Evolutionary conservation across 2,113 vertebrate species (phyloP), one percentile per base, ranked within the genome.

Genomic region (Erinaceus europaeus): DNA sequence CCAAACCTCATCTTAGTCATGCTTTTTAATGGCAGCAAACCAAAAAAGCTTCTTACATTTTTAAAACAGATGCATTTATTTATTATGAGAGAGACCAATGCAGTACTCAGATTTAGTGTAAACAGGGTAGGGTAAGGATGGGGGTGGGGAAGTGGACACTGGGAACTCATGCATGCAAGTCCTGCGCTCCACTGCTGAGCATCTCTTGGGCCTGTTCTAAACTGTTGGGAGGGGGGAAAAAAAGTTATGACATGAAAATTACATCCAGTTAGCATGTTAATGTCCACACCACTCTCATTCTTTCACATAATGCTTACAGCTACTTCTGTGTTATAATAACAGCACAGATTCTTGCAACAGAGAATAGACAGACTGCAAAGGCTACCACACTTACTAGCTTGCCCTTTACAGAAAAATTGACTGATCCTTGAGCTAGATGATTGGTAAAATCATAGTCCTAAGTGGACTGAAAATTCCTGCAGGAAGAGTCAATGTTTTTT

Each of bases 41-140:
- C 44, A 80, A 64, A 40, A 72, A 91, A 84, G 12, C 34, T 29
- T 86, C 72, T 79, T 29, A 83, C 0, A 68, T 53, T 89, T 84
- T 78, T n/a, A n/a, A 57, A 57, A 57, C 25, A n/a, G n/a, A n/a
- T n/a, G n/a, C n/a, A n/a, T n/a, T 57, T 57, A 27, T 57, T 57
- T 57, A 20, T 53, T n/a, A n/a, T n/a, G n/a, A n/a, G n/a, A n/a
- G n/a, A n/a, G n/a, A n/a, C n/a, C n/a, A n/a, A n/a, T n/a, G n/a
- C n/a, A n/a, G n/a, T n/a, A n/a, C n/a, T n/a, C n/a, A n/a, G n/a
- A n/a, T n/a, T n/a, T n/a, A n/a, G n/a, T n/a, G n/a, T n/a, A n/a
- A n/a, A n/a, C n/a, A n/a, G n/a, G n/a, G n/a, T n/a, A n/a, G n/a
- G n/a, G n/a, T n/a, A n/a, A n/a, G n/a, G n/a, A n/a, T n/a, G n/a